Evolutionary conservation across 2,888 invertebrate genomes (phyloP).

Genomic region (Cynaeus angustus): DNA sequence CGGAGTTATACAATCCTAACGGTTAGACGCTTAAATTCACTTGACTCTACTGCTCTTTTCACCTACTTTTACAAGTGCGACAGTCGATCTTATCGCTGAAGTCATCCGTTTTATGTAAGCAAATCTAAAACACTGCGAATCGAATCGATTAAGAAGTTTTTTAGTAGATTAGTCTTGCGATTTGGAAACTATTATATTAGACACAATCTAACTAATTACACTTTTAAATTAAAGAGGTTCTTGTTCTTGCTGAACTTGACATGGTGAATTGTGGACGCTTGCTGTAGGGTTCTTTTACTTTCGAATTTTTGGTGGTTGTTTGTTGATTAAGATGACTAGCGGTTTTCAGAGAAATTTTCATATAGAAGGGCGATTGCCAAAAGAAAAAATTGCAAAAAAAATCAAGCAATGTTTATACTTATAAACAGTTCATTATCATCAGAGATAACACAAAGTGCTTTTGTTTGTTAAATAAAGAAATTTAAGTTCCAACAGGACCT

Average conservation of each 20-base stretch:
- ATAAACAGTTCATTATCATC: too few relatives aligned
- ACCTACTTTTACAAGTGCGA: constrained; percentile 36
- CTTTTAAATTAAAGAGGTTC: constrained; percentile 8
- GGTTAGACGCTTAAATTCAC: constrained; percentile 36
- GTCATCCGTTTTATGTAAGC: constrained; percentile 37
- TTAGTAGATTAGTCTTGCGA: constrained; percentile 19
- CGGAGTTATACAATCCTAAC: constrained; percentile 46
- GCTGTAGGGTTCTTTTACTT: constrained; percentile 16
- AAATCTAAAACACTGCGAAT: constrained; percentile 8
- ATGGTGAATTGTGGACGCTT: constrained; percentile 7
- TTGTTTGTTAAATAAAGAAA: too few relatives aligned
- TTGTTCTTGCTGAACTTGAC: constrained; percentile 36
- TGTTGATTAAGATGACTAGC: constrained; percentile 10
- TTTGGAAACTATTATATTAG: constrained; percentile 29
- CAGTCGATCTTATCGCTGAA: constrained; percentile 25
- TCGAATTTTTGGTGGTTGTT: constrained; percentile 18
- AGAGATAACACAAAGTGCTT: too few relatives aligned
- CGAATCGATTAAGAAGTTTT: constrained; percentile 21
- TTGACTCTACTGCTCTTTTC: constrained; percentile 43
- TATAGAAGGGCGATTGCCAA: too few relatives aligned
- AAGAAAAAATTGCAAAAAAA: too few relatives aligned
- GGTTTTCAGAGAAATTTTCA: constrained; percentile 13
- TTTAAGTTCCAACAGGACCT: too few relatives aligned
- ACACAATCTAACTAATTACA: constrained; percentile 19
- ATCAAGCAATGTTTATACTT: too few relatives aligned